Evolutionary conservation across 1,140 invertebrate species (phyloP).

Genomic region (Drosophila jambulina): DNA sequence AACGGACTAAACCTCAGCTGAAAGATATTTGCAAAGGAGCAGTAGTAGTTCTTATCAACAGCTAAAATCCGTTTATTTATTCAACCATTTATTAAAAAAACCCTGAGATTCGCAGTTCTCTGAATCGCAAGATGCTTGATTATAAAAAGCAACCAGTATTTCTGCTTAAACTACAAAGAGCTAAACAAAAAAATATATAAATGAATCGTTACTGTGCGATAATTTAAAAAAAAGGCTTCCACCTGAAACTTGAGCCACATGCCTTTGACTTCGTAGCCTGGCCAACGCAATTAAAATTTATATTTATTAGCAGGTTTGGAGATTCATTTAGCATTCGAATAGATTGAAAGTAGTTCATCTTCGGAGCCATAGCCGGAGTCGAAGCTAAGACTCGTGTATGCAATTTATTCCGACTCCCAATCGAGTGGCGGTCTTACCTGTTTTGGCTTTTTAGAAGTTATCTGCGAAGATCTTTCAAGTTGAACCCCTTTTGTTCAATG

Average conservation of each 20-base stretch:
- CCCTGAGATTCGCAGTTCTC: neutral
- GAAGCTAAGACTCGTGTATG: slow-evolving; percentile 31
- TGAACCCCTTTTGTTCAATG: slow-evolving; percentile 42
- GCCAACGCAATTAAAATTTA: slow-evolving; percentile 17
- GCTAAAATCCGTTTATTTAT: neutral
- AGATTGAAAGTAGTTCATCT: slow-evolving; percentile 44
- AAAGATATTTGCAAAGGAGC: neutral
- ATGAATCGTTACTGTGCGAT: slow-evolving; percentile 3
- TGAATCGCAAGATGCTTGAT: slow-evolving; percentile 5
- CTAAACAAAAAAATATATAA: neutral
- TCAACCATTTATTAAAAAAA: neutral
- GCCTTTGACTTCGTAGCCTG: slow-evolving; percentile 4
- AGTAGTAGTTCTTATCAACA: neutral
- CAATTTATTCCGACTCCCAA: slow-evolving; percentile 36
- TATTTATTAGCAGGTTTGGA: slow-evolving; percentile 34
- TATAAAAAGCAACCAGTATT: neutral
- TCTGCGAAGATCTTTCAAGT: slow-evolving; percentile 37
- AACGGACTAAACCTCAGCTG: neutral
- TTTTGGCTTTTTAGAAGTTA: slow-evolving; percentile 32
- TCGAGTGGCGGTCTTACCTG: slow-evolving; percentile 40
- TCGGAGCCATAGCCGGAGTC: slow-evolving; percentile 17
- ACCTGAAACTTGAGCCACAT: slow-evolving; percentile 12
- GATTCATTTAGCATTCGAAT: slow-evolving; percentile 37
- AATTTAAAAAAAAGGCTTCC: slow-evolving; percentile 7
- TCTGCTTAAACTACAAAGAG: neutral